Evolutionary conservation across 92 coral and sea anemone genomes (phyloP), one percentile per base, ranked within the genome.

Genomic region (Montipora capitata): DNA sequence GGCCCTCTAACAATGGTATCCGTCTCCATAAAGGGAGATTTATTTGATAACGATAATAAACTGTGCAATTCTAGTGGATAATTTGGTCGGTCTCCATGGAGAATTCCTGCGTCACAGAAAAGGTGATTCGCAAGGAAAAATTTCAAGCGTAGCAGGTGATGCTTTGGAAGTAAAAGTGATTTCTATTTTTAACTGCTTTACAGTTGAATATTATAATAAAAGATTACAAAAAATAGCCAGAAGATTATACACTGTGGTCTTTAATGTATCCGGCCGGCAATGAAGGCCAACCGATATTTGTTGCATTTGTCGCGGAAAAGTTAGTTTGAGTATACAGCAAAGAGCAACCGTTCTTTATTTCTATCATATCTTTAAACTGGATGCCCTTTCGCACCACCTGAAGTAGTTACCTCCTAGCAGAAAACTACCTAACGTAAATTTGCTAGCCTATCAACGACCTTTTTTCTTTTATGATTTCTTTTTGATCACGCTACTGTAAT

Each of bases 1-100:
- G 93, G 81, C 90, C 59, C 94, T 66, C 76, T 68, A 81, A 81
- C 77, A 81, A 81, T 49, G 76, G 48, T 51, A 81, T 83, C 79
- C 71, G 18, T 38, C 40, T 6, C 62, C 72, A 52, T 39, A 52
- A 67, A 81, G 77, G 48, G 85, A 77, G 68, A 74, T 81, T 81
- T 68, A 68, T 81, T 81, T 69, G 85, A 81, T 81, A 54, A 68
- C 9, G 85, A 81, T 68, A 51, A 81, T 68, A 81, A 69, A 81
- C 17, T 49, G 17, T 51, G 64, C 16, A 68, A 81, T 83, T 83
- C 74, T 42, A 83, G 70, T 83, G 87, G 87, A 38, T 35, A 11
- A 16, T 13, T 52, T 58, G 87, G 35, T 57, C 18, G 35, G 79
- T 83, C 63, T 7, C 80, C 87, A 72, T 83, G 58, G 80, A 45